A percentile compares a stretch with the other conserved stretches of the same genome.
phyloP scores from a whole-genome alignment of 2,797 vertebrate species.

The Cynopterus sphinx region DNA sequence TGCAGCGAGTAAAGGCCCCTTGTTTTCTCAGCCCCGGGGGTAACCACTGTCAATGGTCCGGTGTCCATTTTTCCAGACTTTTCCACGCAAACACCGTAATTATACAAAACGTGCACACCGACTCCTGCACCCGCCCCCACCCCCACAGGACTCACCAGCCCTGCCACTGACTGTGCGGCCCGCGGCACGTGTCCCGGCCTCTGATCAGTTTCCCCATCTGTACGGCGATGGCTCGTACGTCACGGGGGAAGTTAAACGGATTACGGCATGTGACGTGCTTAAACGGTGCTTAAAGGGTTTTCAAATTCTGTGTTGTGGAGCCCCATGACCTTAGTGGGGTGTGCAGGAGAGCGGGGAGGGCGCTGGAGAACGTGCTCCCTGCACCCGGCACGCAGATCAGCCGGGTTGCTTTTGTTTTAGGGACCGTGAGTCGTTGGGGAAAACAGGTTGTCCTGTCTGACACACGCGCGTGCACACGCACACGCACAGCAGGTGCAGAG shows the following conservation, averaged over 20 bases:
- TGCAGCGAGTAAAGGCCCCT: neutral
- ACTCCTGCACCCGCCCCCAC: neutral
- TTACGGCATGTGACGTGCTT: neutral
- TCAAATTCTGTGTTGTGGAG: neutral
- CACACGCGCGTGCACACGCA: no score
- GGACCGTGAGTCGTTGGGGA: neutral
- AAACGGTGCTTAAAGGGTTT: neutral
- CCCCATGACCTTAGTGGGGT: neutral
- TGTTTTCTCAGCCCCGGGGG: neutral
- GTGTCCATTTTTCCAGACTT: neutral
- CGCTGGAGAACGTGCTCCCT: neutral
- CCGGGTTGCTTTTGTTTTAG: neutral
- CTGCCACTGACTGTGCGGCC: neutral
- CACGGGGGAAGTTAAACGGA: neutral
- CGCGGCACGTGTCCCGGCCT: neutral
- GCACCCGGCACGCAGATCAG: neutral
- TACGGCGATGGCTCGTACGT: neutral
- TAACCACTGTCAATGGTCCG: neutral
- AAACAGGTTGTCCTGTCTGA: neutral
- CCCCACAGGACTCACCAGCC: neutral
- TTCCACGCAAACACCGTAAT: neutral
- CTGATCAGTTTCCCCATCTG: neutral
- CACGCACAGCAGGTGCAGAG: neutral
- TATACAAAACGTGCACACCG: neutral
- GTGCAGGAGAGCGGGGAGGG: rapidly evolving